These are phyloP conservation scores for Helobdella robusta DNA, from an alignment of 2,888 invertebrate genomes.

Conservation along the genomic window DNA sequence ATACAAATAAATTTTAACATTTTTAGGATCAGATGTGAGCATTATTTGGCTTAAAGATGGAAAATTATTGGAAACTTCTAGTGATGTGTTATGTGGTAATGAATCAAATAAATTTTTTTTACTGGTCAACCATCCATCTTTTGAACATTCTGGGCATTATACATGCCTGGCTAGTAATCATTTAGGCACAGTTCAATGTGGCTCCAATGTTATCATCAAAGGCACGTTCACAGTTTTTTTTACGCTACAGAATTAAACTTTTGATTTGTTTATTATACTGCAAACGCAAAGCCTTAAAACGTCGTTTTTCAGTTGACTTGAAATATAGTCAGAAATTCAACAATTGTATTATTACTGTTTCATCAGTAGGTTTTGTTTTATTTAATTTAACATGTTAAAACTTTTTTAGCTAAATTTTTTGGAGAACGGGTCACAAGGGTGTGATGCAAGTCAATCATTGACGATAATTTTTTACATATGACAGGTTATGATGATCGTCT, in stretches of 20 bases:
- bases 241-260: neutral
- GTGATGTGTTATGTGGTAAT: slow-evolving; percentile 25
- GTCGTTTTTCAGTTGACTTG: neutral
- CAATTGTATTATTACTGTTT: too few species aligned
- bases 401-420: too few species aligned
- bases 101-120: slow-evolving; percentile 27
- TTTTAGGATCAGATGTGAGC: slow-evolving; percentile 30
- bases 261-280: neutral
- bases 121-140: slow-evolving; percentile 19
- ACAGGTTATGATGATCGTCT: too few species aligned
- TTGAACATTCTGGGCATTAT: slow-evolving; percentile 32
- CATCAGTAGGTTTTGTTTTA: neutral
- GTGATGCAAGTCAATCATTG: too few species aligned
- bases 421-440: too few species aligned
- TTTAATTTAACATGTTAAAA: neutral
- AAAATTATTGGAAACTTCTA: slow-evolving; percentile 31
- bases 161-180: slow-evolving; percentile 34
- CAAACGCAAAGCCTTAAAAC: neutral
- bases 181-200: slow-evolving; percentile 34
- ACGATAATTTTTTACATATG: too few species aligned
- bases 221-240: slow-evolving; percentile 3
- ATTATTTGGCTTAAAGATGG: slow-evolving; percentile 36
- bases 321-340: too few species aligned
- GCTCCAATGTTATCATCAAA: slow-evolving; percentile 20
- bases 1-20: neutral